Base-by-base conservation (phyloP, 2,888 invertebrate genomes). In the Ophraella communa region DNA sequence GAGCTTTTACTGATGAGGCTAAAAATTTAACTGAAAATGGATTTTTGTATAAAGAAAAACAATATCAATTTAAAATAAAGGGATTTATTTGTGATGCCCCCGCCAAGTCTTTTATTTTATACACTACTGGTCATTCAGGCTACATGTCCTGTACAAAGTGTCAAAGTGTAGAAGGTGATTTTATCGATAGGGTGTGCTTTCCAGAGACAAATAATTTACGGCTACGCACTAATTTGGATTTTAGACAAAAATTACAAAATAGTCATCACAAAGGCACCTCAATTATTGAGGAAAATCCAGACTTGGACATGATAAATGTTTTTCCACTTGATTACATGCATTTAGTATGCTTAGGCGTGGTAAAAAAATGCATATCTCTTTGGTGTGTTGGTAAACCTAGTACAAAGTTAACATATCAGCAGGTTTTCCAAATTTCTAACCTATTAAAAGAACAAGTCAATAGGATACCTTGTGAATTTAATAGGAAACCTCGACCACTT, bases 91-190 rank as follows among this genome's bases (percentile, higher is more conserved):
- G 67, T 59, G 73, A 73, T 67, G 66, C 71, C 7, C 73, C 73
- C 7, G 73, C 72, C 1, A 71, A 66, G 57, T 51, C 68, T 8
- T 65, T 30, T 55, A 53, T 72, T 24, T 42, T 65, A n/a, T 71
- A 68, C 67, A 58, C 64, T 5, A 68, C 47, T 45, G 64, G 61
- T 5, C 74, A 74, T 45, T 33, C 33, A 7, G 73, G 67, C 17
- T 74, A 71, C 52, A 21, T 56, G n/a, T 70, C 71, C 35, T 75
- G 75, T 58, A 65, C 69, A 17, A 72, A 73, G 61, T 75, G 73
- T 61, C 20, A 66, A 4, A n/a, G n/a, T n/a, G n/a, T n/a, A 49
- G 47, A 62, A 49, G 67, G 67, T 0, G 49, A 33, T n/a, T 67
- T 30, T 33, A 52, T 47, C 4, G 27, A 55, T 4, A 64, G 59